Conservation (phyloP, 2,888 invertebrate species). For the Scaptomyza polygonia region DNA sequence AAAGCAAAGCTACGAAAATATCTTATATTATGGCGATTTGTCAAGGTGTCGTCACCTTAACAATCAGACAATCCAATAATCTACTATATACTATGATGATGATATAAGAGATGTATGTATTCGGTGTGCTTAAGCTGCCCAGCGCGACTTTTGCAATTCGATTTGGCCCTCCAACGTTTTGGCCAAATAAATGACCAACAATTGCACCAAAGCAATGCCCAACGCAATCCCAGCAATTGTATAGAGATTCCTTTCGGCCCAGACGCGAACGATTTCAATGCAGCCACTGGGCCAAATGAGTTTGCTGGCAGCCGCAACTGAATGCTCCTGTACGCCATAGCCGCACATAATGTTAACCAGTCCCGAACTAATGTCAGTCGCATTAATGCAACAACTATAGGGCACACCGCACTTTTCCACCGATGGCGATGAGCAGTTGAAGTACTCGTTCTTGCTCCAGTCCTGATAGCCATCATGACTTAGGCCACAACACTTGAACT, state of each 20-base stretch:
- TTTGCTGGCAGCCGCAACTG: constrained; percentile 95
- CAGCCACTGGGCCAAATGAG: constrained; percentile 96
- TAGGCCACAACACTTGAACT: constrained; percentile 93
- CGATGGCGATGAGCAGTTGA: constrained; percentile 96
- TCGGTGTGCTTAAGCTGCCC: constrained; percentile 82
- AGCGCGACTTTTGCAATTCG: constrained; percentile 93
- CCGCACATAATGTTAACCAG: constrained; percentile 97
- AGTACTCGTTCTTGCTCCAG: constrained; percentile 98
- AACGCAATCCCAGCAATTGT: constrained; percentile 94
- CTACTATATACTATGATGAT: not conserved
- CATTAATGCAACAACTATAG: constrained; percentile 96
- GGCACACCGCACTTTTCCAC: constrained; percentile 97
- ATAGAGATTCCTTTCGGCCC: constrained; percentile 95
- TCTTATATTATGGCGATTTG: constrained; percentile 11
- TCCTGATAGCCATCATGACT: constrained; percentile 96
- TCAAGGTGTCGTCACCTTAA: not conserved
- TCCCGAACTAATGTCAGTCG: constrained; percentile 94
- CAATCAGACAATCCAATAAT: constrained; percentile 9
- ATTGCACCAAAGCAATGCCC: constrained; percentile 92
- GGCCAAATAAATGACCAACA: constrained; percentile 95
- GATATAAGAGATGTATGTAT: constrained; percentile 8
- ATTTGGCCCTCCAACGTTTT: constrained; percentile 96
- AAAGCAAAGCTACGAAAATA: not conserved
- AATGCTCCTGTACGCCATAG: constrained; percentile 93
- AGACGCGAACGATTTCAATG: constrained; percentile 94